Base-by-base conservation (phyloP, 2,888 invertebrate genomes). In the Neelides folsomi region DNA sequence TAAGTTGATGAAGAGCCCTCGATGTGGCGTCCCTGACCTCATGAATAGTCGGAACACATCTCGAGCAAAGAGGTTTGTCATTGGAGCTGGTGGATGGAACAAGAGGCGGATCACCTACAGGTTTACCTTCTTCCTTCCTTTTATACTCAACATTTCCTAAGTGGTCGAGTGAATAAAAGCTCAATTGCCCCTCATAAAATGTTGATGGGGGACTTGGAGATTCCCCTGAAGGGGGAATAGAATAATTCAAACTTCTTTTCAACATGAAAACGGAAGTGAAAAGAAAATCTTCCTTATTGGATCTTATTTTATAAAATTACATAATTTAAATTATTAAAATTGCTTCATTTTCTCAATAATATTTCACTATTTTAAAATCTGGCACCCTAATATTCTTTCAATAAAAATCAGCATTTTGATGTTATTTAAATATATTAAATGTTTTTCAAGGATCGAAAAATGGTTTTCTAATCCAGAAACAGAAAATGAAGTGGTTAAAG, bases 21-120 rank as follows among this genome's bases (percentile, higher is more conserved):
- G 85, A 18, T 85, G 85, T 67, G 86, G 86, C 3, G 78, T 82
- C 1, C 78, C 80, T 43, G 86, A 85, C 65, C 74, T 83, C 8
- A 68, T 75, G 1, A 45, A 46, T 13, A 50, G 38, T 2, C 35
- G 42, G 9, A 50, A 44, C 8, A 16, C 15, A 5, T 41, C 35
- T 7, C 63, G 81, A 55, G 66, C 58, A 3, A 79, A 78, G 61
- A 72, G 83, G 56, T 84, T 75, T 68, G 73, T 73, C 2, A 64
- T 81, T 43, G 73, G 79, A 1, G 74, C 79, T 2, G 73, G 73
- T 59, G 80, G 81, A 12, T 86, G 84, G 84, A 76, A 75, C 49
- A 83, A 81, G 67, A 74, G 78, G 42, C 71, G 71, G 40, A 74
- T 86, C 34, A 78, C 79, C 2, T 84, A 82, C 70, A 79, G 76